Base-by-base conservation (phyloP, 1,140 invertebrate genomes). In the Drosophila nasuta region DNA sequence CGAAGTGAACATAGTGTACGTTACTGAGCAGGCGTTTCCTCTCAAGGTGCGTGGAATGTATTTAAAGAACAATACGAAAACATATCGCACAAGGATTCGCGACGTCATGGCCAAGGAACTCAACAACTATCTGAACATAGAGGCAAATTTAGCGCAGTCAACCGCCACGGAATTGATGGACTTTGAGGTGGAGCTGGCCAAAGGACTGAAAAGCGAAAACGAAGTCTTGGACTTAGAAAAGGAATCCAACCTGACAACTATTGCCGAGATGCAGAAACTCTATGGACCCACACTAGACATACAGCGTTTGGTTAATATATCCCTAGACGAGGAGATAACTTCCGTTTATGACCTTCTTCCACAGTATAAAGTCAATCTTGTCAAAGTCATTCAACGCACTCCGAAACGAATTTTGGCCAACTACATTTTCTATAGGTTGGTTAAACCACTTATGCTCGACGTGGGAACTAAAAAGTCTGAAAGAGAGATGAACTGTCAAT, bases 131-230 rank as follows among this genome's bases (percentile, higher is more conserved):
- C 35, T 92, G 45, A 72, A 59, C 4, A 43, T 91, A 2, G 5
- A 66, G 0, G n/a, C 33, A 7, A 7, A 68, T 3, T 8, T 82
- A 51, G 81, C 81, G 2, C 41, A 52, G 0, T 0, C 52, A 13
- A 75, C 79, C 1, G 86, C 91, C 15, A 38, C 43, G 3, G 82
- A 92, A 38, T 35, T 91, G 1, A 2, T 92, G 1, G 35, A 92
- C 11, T 88, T 92, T 56, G 91, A 91, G 64, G 66, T 88, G 15
- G 49, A 70, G 8, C 63, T 92, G 10, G 89, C 91, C 2, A 13
- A 54, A 1, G 89, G 86, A 0, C 35, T 90, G 0, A 5, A 71
- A 1, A 67, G 90, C 65, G 77, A 79, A 0, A 63, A 43, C 6
- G 49, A 79, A 1, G 86, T 72, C 3, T 6, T 57, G 8, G 63